Percentiles rank a stretch among this genome's conserved stretches.
These are phyloP conservation scores for Pangasius sanitwongsei DNA, from an alignment of 2,797 vertebrate genomes.

Conservation along the genomic window DNA sequence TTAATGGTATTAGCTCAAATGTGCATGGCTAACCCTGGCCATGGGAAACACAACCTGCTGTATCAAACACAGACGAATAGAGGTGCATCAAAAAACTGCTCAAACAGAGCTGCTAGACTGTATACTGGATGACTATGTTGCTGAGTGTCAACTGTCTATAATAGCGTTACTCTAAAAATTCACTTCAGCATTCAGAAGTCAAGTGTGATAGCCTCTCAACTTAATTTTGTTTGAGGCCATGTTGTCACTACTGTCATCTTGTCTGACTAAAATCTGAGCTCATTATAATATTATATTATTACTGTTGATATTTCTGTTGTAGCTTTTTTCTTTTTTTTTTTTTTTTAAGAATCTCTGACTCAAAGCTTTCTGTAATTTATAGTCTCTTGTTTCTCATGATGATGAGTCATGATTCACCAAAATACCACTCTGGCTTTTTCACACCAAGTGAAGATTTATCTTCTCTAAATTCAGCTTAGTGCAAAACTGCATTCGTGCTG, in stretches of 20 bases:
- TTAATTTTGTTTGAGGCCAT: background rate
- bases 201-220: background rate
- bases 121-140: background rate
- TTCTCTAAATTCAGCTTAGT: background rate
- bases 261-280: background rate
- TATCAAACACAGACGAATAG: background rate
- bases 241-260: background rate
- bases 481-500: background rate
- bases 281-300: too few species aligned
- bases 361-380: slow-evolving; percentile 63
- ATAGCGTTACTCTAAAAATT: background rate
- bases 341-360: slow-evolving; percentile 59
- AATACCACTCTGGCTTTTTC: background rate
- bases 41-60: background rate
- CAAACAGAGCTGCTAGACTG: background rate
- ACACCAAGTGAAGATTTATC: background rate
- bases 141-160: background rate
- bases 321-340: background rate
- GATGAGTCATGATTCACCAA: background rate
- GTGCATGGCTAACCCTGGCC: background rate
- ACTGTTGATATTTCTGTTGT: background rate
- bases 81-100: background rate
- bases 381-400: slow-evolving; percentile 37
- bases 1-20: background rate
- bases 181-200: background rate